phyloP scores from a whole-genome alignment of 2,797 vertebrate genomes.

The Stomatorhinus walkeri region DNA sequence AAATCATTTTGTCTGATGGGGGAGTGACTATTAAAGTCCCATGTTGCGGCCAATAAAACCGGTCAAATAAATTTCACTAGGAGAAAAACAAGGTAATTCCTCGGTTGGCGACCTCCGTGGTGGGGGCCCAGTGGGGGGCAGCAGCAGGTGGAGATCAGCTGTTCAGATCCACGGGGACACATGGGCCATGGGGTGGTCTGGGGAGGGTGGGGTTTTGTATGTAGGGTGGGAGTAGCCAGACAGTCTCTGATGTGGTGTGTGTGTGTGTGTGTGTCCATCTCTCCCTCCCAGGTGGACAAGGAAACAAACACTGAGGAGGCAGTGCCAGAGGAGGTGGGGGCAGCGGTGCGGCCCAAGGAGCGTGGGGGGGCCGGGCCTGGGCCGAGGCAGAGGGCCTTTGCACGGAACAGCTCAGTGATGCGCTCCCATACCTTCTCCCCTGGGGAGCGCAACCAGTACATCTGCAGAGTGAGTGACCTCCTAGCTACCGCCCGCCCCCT shows the following conservation, averaged over 20 bases:
- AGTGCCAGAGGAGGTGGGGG: accelerated
- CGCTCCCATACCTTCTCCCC: conserved; percentile 76
- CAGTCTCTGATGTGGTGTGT: not conserved
- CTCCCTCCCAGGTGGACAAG: conserved; percentile 61
- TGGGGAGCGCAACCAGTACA: conserved; percentile 68
- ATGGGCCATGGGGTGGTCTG: not conserved
- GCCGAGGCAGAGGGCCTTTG: conserved; percentile 54
- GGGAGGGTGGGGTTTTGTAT: not conserved
- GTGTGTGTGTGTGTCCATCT: not conserved
- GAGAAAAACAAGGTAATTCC: conserved; percentile 16
- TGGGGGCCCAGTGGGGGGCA: not conserved
- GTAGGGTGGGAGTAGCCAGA: not conserved
- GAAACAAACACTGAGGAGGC: conserved; percentile 68
- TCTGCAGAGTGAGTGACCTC: conserved; percentile 66
- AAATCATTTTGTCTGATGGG: conserved; percentile 5
- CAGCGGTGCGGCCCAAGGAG: conserved; percentile 63
- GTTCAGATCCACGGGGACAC: not conserved
- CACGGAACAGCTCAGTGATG: conserved; percentile 69
- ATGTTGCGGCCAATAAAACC: not conserved
- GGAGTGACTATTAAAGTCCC: not conserved
- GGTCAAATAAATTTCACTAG: conserved; percentile 9
- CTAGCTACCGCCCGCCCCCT: not conserved
- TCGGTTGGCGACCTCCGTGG: not conserved
- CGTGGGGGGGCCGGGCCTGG: conserved; percentile 48
- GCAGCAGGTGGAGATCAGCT: not conserved